Conservation (phyloP, 1,140 invertebrate species). For the Lordiphosa clarofinis region DNA sequence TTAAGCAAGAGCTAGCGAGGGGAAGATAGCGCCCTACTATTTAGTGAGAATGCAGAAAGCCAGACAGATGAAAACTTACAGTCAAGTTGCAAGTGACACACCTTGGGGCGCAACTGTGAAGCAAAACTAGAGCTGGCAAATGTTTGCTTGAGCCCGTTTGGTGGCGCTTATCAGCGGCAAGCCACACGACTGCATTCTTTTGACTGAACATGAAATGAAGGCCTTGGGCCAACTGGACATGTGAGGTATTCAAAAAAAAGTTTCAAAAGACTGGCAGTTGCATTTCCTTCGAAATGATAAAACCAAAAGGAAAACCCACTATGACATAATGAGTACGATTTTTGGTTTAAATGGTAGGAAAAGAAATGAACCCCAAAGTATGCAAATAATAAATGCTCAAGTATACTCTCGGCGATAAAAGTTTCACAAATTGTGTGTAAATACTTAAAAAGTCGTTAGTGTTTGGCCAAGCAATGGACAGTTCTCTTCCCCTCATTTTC, state of each 20-base stretch:
- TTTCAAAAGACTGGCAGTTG: conserved; percentile 2
- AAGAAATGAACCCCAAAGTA: too few species aligned
- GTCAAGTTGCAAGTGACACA: conserved; percentile 52
- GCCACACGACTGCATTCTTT: neutral
- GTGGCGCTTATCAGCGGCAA: conserved; percentile 2
- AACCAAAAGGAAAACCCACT: too few species aligned
- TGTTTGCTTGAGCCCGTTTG: conserved; percentile 27
- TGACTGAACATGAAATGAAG: conserved; percentile 7
- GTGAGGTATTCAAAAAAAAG: conserved; percentile 10
- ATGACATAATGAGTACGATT: too few species aligned
- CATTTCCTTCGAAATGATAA: conserved; percentile 1
- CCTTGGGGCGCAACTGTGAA: conserved; percentile 34
- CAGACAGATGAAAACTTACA: conserved; percentile 17
- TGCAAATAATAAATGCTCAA: conserved; percentile 24
- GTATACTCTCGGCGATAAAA: conserved; percentile 52
- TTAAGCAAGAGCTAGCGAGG: too few species aligned
- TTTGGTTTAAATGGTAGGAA: too few species aligned
- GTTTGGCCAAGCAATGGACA: conserved; percentile 26
- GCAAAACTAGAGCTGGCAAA: conserved; percentile 35
- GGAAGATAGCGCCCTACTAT: too few species aligned
- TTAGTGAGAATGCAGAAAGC: neutral
- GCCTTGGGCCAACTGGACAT: conserved; percentile 5
- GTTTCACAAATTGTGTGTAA: conserved; percentile 66
- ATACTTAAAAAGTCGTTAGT: conserved; percentile 73
- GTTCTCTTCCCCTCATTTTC: neutral